Conservation (phyloP, 2,797 vertebrate species). For the Microtus californicus region DNA sequence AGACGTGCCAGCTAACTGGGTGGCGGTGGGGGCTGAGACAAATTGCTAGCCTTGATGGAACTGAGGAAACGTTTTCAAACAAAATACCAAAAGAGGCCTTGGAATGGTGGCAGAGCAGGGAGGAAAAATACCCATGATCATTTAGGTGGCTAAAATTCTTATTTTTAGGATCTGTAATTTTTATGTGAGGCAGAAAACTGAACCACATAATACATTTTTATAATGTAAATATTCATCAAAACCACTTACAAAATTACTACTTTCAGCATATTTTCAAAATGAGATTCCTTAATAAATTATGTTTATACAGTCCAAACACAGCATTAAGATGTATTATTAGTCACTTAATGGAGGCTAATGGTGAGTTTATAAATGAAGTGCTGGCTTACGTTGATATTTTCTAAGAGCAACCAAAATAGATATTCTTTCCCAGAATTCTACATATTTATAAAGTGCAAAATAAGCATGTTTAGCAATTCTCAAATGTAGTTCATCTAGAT, state of each 20-base stretch:
- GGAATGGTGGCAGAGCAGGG: neutral
- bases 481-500: slow-evolving; percentile 71
- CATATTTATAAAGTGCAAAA: slow-evolving; percentile 74
- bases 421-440: slow-evolving; percentile 79
- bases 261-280: slow-evolving; percentile 76
- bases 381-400: slow-evolving; percentile 78
- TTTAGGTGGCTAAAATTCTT: slow-evolving; percentile 36
- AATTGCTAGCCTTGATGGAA: neutral
- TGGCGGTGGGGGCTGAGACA: neutral
- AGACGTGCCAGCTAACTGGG: neutral
- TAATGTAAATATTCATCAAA: slow-evolving; percentile 71
- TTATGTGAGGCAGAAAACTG: slow-evolving; percentile 65
- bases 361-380: slow-evolving; percentile 78
- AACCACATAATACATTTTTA: slow-evolving; percentile 59
- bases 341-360: slow-evolving; percentile 79
- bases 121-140: neutral
- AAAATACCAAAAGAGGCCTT: slow-evolving; percentile 58
- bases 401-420: slow-evolving; percentile 78
- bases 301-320: slow-evolving; percentile 72
- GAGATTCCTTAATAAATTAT: slow-evolving; percentile 79
- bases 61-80: slow-evolving; percentile 50
- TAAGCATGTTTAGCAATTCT: slow-evolving; percentile 72
- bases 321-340: slow-evolving; percentile 81
- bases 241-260: slow-evolving; percentile 77
- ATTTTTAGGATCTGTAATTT: slow-evolving; percentile 58